A percentile compares a stretch with the other conserved stretches of the same genome.
phyloP scores from a whole-genome alignment of 1,140 invertebrate species.

The Streblospio benedicti region DNA sequence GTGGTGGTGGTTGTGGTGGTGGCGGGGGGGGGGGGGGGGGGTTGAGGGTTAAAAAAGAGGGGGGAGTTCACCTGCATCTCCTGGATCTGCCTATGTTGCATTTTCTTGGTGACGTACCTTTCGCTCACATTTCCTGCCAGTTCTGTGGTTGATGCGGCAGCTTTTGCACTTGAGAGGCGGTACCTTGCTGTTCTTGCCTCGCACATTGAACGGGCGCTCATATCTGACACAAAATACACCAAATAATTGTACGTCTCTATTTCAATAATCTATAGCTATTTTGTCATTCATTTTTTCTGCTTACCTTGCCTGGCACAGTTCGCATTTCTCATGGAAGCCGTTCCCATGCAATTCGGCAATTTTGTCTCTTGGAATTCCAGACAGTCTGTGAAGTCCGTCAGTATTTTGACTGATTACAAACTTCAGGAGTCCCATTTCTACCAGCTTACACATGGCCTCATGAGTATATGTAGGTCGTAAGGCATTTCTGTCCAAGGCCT shows the following conservation, averaged over 20 bases:
- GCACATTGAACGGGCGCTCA: conserved; percentile 5
- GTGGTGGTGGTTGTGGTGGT: too few relatives aligned
- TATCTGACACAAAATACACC: too few relatives aligned
- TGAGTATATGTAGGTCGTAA: conserved; percentile 33
- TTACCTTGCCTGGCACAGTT: conserved; percentile 64
- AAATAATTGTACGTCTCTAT: too few relatives aligned
- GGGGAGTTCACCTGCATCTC: neutral
- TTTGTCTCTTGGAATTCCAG: conserved; percentile 69
- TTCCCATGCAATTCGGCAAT: conserved; percentile 73
- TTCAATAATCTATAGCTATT: too few relatives aligned
- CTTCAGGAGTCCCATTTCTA: conserved; percentile 25
- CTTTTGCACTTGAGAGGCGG: conserved; percentile 29
- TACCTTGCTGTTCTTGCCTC: neutral
- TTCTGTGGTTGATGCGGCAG: conserved; percentile 31
- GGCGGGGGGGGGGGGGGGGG: too few relatives aligned
- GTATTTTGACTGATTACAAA: conserved; percentile 62
- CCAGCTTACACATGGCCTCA: conserved; percentile 31
- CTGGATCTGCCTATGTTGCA: neutral
- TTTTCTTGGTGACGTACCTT: conserved; percentile 18
- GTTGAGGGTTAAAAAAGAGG: neutral
- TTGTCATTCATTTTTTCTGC: too few relatives aligned
- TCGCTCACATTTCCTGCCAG: conserved; percentile 30
- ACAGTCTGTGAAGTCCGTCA: conserved; percentile 80
- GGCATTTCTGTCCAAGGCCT: too few relatives aligned
- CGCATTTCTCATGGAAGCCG: conserved; percentile 70